Conservation (phyloP, 2,797 vertebrate genomes). For the Anableps anableps region DNA sequence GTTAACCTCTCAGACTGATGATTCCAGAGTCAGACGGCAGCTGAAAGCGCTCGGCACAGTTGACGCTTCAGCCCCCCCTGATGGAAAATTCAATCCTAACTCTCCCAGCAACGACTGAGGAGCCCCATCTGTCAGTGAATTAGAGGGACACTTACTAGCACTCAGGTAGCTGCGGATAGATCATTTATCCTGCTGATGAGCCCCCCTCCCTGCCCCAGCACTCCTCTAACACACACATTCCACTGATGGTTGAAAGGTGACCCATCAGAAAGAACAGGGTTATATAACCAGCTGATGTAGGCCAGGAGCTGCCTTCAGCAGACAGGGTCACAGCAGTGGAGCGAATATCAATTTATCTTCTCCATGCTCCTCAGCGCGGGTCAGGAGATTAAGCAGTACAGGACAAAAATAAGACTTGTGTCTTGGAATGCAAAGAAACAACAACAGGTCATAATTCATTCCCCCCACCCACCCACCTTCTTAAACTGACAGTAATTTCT, state of each 20-base stretch:
- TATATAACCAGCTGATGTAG: conserved; percentile 64
- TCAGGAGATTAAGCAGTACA: conserved; percentile 28
- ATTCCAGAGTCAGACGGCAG: not conserved
- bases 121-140: conserved; percentile 7
- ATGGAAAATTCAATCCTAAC: conserved; percentile 10
- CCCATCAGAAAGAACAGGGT: conserved; percentile 21
- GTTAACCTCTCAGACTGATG: not conserved
- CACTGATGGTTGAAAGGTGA: conserved; percentile 47
- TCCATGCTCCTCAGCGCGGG: not conserved
- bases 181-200: conserved; percentile 18
- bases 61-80: conserved; percentile 21
- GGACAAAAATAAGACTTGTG: not conserved
- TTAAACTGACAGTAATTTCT: not conserved
- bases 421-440: not conserved
- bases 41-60: conserved; percentile 12
- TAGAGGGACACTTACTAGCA: conserved; percentile 6
- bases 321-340: conserved; percentile 44
- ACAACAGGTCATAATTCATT: not conserved
- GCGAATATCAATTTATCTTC: conserved; percentile 28
- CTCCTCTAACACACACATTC: conserved; percentile 18
- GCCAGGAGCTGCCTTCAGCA: conserved; percentile 62
- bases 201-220: not conserved
- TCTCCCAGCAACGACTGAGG: conserved; percentile 5
- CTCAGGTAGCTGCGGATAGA: conserved; percentile 17
- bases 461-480: no score